phyloP scores from a whole-genome alignment of 1,140 invertebrate genomes.

The Psilanteris sp. region DNA sequence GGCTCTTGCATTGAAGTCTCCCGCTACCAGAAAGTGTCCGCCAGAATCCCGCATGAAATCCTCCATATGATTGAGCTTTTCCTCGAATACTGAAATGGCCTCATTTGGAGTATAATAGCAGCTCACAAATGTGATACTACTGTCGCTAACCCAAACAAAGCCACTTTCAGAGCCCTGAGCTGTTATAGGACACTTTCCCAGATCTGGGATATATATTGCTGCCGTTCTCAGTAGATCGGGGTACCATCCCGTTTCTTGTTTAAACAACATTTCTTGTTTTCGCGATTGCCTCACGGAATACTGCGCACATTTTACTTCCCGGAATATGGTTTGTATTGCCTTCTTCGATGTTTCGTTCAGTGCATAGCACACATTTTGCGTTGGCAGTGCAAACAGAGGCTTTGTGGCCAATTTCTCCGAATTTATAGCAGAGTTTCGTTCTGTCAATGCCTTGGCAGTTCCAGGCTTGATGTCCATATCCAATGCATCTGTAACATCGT shows the following conservation, averaged over 20 bases:
- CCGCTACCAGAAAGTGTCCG: too few relatives aligned
- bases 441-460: constrained; percentile 21
- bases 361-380: constrained; percentile 13
- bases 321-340: neutral
- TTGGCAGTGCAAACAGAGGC: too few relatives aligned
- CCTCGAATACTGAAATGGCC: too few relatives aligned
- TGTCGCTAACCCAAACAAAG: constrained; percentile 41
- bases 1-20: too few relatives aligned
- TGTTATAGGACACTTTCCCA: too few relatives aligned
- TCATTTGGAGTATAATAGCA: too few relatives aligned
- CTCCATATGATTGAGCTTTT: neutral
- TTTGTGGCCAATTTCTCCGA: too few relatives aligned
- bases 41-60: neutral
- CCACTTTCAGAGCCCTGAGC: too few relatives aligned
- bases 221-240: constrained; percentile 22
- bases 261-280: constrained; percentile 6
- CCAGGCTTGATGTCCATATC: constrained; percentile 27
- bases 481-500: constrained; percentile 25
- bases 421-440: constrained; percentile 28
- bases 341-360: neutral
- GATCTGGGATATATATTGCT: too few relatives aligned
- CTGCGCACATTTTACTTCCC: too few relatives aligned
- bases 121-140: too few relatives aligned
- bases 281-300: constrained; percentile 16
- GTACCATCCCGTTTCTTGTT: constrained; percentile 24